A percentile compares a stretch with the other conserved stretches of the same genome.
Evolutionary conservation across 2,888 invertebrate genomes (phyloP).

Genomic region (Spicauda simplicius): DNA sequence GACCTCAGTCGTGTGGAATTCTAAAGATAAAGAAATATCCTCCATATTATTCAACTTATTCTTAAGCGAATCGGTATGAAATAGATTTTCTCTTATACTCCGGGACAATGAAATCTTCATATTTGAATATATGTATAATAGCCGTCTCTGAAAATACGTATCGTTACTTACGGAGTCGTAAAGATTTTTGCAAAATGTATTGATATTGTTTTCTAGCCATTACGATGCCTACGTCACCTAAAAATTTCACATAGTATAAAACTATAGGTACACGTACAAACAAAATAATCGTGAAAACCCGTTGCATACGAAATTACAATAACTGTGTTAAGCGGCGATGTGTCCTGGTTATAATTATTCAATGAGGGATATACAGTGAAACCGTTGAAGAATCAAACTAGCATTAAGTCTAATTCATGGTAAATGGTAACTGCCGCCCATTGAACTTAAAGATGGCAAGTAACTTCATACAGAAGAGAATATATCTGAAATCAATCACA

Average conservation of each 20-base stretch:
- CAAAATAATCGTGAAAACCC: too few relatives aligned
- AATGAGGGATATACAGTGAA: too few relatives aligned
- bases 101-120: background rate
- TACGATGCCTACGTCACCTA: background rate
- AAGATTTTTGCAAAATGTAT: background rate
- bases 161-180: background rate
- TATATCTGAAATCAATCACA: too few relatives aligned
- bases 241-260: background rate
- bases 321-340: too few relatives aligned
- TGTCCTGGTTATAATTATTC: too few relatives aligned
- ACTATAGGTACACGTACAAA: too few relatives aligned
- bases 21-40: conserved; percentile 1
- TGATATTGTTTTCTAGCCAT: background rate
- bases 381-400: too few relatives aligned
- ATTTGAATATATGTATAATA: background rate
- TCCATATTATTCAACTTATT: background rate
- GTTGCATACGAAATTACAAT: too few relatives aligned
- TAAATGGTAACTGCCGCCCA: too few relatives aligned
- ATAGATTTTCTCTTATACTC: background rate
- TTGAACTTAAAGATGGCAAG: too few relatives aligned
- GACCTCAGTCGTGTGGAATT: conserved; percentile 8
- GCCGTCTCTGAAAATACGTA: background rate
- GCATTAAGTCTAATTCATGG: too few relatives aligned
- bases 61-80: background rate
- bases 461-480: too few relatives aligned